A percentile compares a stretch with the other conserved stretches of the same genome.
phyloP scores from a whole-genome alignment of 2,113 vertebrate species.

The Vimba vimba region DNA sequence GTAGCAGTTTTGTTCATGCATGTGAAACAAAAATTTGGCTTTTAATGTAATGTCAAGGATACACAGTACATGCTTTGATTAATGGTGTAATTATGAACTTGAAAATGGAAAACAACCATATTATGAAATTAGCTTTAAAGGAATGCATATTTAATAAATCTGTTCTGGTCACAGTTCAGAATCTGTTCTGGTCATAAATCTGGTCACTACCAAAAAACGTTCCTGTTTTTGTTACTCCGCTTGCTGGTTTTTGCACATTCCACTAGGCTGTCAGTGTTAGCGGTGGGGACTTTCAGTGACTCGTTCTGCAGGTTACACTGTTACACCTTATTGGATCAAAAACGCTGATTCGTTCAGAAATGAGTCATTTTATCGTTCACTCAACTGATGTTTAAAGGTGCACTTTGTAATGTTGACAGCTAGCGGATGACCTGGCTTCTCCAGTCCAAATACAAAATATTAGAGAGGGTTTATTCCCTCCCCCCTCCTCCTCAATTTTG shows the following conservation, averaged over 20 bases:
- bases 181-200: background rate
- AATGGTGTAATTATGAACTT: constrained; percentile 10
- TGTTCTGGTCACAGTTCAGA: background rate
- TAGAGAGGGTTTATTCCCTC: no score
- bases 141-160: background rate
- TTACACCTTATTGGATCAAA: background rate
- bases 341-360: background rate
- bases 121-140: background rate
- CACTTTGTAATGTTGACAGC: no score
- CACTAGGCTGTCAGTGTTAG: background rate
- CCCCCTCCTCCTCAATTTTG: no score
- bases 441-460: no score
- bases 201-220: no score
- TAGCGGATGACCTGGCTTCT: no score
- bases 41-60: background rate
- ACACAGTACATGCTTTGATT: background rate
- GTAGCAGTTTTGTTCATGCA: background rate
- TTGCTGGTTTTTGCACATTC: background rate
- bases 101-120: background rate
- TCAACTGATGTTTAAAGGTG: background rate
- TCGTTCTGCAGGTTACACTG: background rate
- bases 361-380: background rate
- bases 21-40: background rate
- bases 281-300: background rate
- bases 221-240: background rate